Evolutionary conservation across 2,888 invertebrate genomes (phyloP).

Genomic region (Yponomeuta malinellus): DNA sequence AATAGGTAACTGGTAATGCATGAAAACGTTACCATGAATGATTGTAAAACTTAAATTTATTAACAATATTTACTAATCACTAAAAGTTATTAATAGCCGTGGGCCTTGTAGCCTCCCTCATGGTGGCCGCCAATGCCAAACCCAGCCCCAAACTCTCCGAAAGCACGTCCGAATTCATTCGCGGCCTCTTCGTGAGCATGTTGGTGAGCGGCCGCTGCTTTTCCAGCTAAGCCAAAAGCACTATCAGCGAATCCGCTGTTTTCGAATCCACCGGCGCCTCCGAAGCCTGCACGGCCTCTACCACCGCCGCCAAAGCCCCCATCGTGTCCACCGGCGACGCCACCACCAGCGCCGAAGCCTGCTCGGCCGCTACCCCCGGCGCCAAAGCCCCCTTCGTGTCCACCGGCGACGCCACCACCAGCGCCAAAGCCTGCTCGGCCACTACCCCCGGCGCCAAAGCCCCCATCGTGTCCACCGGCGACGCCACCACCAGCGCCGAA

Average conservation of each 20-base stretch:
- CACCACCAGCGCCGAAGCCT: too few species aligned
- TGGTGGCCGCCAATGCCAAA: conserved; percentile 9
- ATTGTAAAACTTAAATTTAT: neutral
- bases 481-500: neutral
- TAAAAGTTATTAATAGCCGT: conserved; percentile 13
- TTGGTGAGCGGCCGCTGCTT: neutral
- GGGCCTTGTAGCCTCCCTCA: conserved; percentile 16
- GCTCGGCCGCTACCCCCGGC: too few species aligned
- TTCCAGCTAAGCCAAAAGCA: conserved; percentile 9
- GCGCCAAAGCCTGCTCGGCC: too few species aligned
- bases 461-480: too few species aligned
- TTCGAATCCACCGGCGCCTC: conserved; percentile 12
- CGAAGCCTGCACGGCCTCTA: neutral
- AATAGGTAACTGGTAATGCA: neutral
- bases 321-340: too few species aligned
- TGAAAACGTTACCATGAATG: too few species aligned
- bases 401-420: too few species aligned
- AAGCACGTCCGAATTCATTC: too few species aligned
- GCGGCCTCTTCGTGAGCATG: neutral
- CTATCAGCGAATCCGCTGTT: conserved; percentile 16
- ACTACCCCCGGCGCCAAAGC: too few species aligned
- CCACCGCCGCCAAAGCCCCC: too few species aligned
- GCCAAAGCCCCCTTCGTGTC: too few species aligned
- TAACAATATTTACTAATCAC: neutral
- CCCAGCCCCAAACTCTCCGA: neutral